Base-by-base conservation (phyloP, 2,888 invertebrate genomes). In the Altica lythri region DNA sequence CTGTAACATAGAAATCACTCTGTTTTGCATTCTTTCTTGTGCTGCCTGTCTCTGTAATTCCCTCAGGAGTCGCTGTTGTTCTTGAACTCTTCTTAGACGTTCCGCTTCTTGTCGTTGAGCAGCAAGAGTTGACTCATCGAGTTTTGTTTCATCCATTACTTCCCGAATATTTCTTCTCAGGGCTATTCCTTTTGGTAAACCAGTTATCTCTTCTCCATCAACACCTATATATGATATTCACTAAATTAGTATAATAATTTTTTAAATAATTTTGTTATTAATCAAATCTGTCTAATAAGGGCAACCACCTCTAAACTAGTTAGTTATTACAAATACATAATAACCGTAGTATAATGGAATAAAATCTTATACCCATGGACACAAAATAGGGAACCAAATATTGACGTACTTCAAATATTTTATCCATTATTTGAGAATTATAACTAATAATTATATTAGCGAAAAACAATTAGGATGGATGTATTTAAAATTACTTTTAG, bases 71-170 rank as follows among this genome's bases (percentile, higher is more conserved):
- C 88, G 82, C 68, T 92, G 92, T 66, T 92, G 91, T 65, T 91
- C 92, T 70, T 92, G 92, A 8, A 92, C 90, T 40, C 92, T 80
- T 2, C 89, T 84, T 63, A 92, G 79, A 72, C 92, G 82, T 76
- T 96, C 95, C 61, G 91, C 89, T 79, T 97, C 96, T 73, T 93
- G 94, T 22, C 92, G 80, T 74, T 96, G 96, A 0, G 97, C 97
- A 16, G 89, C 89, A 47, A 95, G 77, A 1, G 96, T 97, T 9
- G 92, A 90, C 58, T 92, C 92, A 72, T 96, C 96, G 59, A 97
- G 77, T 72, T 95, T 92, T 58, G 90, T 91, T 69, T 95, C 95
- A 70, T 92, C 90, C 86, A 95, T 89, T 5, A 96, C 95, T 78
- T 95, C 94, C 51, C 95, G 84, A 65, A 94, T 94, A 71, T 94